phyloP scores from a whole-genome alignment of 2,113 vertebrate genomes.

The Thryonomys swinderianus region DNA sequence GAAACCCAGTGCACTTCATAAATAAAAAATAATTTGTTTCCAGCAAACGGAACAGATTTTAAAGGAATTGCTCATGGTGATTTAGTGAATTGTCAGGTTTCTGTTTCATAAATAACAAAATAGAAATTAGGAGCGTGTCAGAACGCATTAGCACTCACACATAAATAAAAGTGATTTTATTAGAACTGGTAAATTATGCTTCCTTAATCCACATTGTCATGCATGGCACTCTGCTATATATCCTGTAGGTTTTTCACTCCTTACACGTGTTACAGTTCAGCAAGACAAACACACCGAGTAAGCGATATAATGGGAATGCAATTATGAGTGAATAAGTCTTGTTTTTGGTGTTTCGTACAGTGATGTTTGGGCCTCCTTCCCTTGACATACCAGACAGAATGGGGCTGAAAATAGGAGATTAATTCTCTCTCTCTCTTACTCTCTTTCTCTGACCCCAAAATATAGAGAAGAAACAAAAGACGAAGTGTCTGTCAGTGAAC shows the following conservation, averaged over 20 bases:
- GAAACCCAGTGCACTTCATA: background rate
- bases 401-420: slow-evolving; percentile 48
- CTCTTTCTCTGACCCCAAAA: background rate
- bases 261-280: slow-evolving; percentile 14
- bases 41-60: slow-evolving; percentile 39
- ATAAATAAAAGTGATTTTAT: slow-evolving; percentile 71
- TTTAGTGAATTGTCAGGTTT: slow-evolving; percentile 67
- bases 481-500: background rate
- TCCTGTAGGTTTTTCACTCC: slow-evolving; percentile 30
- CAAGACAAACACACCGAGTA: slow-evolving; percentile 56
- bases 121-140: slow-evolving; percentile 61
- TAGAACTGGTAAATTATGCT: slow-evolving; percentile 63
- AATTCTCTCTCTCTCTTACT: background rate
- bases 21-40: slow-evolving; percentile 48
- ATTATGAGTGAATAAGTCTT: slow-evolving; percentile 68
- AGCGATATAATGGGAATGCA: slow-evolving; percentile 17
- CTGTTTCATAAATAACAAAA: slow-evolving; percentile 75
- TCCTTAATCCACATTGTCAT: slow-evolving; percentile 58
- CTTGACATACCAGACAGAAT: background rate
- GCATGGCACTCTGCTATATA: slow-evolving; percentile 46
- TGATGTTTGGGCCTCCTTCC: background rate
- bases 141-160: slow-evolving; percentile 60
- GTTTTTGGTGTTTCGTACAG: background rate
- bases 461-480: background rate
- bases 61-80: slow-evolving; percentile 52